Evolutionary conservation across 2,888 invertebrate genomes (phyloP).

Genomic region (Eupithecia abbreviata): DNA sequence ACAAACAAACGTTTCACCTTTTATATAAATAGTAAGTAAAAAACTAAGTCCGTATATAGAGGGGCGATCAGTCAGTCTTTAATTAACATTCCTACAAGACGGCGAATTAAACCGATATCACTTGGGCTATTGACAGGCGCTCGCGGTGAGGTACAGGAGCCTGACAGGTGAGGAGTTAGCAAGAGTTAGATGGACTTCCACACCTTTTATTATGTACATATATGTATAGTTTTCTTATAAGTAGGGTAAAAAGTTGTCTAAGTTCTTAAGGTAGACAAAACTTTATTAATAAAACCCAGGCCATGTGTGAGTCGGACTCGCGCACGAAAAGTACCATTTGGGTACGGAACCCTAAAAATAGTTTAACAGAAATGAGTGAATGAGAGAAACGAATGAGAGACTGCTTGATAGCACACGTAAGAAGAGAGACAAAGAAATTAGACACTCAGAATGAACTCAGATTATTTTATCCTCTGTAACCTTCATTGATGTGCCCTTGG

Average conservation of each 20-base stretch:
- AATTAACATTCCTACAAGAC: constrained; percentile 79
- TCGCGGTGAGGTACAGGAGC: constrained; percentile 49
- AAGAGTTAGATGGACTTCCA: neutral
- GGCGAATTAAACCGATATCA: constrained; percentile 76
- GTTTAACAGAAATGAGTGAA: no score
- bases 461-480: no score
- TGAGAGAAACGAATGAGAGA: neutral
- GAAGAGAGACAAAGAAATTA: neutral
- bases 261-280: no score
- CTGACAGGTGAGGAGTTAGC: constrained; percentile 28
- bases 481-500: no score
- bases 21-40: neutral
- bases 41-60: constrained; percentile 26
- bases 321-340: no score
- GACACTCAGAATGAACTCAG: no score
- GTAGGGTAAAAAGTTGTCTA: neutral
- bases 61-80: constrained; percentile 69
- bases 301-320: no score
- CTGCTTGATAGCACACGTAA: neutral
- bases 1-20: neutral
- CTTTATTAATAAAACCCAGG: no score
- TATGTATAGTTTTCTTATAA: neutral
- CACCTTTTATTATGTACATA: no score
- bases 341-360: no score
- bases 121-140: constrained; percentile 71